Evolutionary conservation across 2,113 vertebrate genomes (phyloP).

Genomic region (Leptocoma aspasia): DNA sequence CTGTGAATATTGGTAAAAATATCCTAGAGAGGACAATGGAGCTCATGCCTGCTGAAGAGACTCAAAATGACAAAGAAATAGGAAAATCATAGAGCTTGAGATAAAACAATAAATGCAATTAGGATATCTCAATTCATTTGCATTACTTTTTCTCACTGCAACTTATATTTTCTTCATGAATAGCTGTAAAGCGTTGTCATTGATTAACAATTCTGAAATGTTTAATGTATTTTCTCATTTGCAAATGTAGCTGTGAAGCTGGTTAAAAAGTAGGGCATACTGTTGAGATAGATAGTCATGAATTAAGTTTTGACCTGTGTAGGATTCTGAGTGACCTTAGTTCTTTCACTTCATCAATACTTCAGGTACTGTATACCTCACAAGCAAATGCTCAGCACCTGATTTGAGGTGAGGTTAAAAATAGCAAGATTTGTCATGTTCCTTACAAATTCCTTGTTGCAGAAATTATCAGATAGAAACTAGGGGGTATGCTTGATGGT

Average conservation of each 20-base stretch:
- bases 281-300: background rate
- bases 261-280: background rate
- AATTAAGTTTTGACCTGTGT: background rate
- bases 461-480: background rate
- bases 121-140: background rate
- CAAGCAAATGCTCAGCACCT: background rate
- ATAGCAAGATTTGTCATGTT: background rate
- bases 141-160: background rate
- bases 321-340: background rate
- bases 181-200: background rate
- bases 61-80: background rate
- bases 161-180: background rate
- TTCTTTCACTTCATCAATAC: background rate
- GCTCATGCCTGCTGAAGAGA: background rate
- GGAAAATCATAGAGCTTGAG: background rate
- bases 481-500: background rate
- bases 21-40: background rate
- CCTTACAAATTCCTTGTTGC: background rate
- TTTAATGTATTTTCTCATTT: background rate
- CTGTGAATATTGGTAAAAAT: background rate
- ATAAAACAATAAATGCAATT: background rate
- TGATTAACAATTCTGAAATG: background rate
- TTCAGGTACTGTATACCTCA: background rate
- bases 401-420: background rate
- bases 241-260: slow-evolving; percentile 1